Base-by-base conservation (phyloP, 2,888 invertebrate species). In the Hypselothyrea guttata region DNA sequence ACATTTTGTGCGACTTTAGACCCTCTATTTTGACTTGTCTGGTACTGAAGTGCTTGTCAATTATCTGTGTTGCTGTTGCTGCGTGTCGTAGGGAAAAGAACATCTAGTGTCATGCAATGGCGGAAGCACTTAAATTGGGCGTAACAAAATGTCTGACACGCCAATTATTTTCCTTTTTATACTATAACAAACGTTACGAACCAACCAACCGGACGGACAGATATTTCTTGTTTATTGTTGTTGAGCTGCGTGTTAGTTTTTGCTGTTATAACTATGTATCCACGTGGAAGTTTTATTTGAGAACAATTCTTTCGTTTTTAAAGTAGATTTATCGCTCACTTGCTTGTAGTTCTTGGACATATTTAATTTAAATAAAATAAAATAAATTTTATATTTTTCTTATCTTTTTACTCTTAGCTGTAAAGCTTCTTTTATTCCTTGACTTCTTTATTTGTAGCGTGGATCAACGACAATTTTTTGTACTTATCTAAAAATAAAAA, bases 141-240 rank as follows among this genome's bases (percentile, higher is more conserved):
- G 78, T 78, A 77, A 78, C 79, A 82, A 84, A 79, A 84, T 84
- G 79, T 79, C 79, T 79, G 79, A 84, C 84, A 84, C 73, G 79
- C 84, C 79, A 79, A 79, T 79, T 79, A 79, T 79, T 84, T 82
- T 79, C 54, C 78, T 78, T 84, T 82, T 71, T 75, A 75, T 84
- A 81, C 33, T 69, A 74, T 69, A 66, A 67, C 55, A 64, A 52
- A 40, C 53, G 42, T n/a, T n/a, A 9, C 7, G 28, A 44, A 33
- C 46, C 28, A 7, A 13, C 40, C 45, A 12, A 41, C 15, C 37
- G 12, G 45, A 33, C 58, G 27, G 55, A 45, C 56, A 28, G 58
- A 51, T 57, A 49, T 56, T 30, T 38, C 60, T 45, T 8, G 44
- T 9, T 11, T 64, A 34, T 45, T 72, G 44, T 31, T 57, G 42